A percentile compares a stretch with the other conserved stretches of the same genome.
Evolutionary conservation across 2,888 invertebrate species (phyloP).

Genomic region (Mylabris sibirica): DNA sequence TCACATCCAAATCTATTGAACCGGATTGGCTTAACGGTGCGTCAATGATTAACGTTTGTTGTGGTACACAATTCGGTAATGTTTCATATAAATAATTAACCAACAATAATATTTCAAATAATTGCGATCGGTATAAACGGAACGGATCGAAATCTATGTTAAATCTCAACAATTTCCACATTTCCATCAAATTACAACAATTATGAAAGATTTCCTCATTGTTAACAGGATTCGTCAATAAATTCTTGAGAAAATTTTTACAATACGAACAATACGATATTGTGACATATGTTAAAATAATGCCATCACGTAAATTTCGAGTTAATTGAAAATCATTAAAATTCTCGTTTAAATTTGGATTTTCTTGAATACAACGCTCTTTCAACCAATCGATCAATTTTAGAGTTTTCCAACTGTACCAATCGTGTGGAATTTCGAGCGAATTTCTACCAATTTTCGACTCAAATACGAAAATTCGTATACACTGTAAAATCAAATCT

Average conservation of each 20-base stretch:
- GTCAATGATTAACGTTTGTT: slow-evolving; percentile 60
- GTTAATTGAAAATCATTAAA: slow-evolving; percentile 56
- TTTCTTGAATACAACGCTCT: slow-evolving; percentile 53
- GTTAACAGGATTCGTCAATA: slow-evolving; percentile 59
- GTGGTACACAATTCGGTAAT: slow-evolving; percentile 65
- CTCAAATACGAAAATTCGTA: slow-evolving; percentile 55
- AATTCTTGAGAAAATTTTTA: slow-evolving; percentile 59
- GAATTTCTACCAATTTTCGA: not conserved
- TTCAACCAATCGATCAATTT: slow-evolving; percentile 52
- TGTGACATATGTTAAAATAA: slow-evolving; percentile 66
- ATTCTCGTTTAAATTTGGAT: slow-evolving; percentile 51
- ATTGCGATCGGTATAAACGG: slow-evolving; percentile 64
- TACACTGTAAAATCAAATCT: slow-evolving; percentile 69
- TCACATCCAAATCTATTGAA: slow-evolving; percentile 59
- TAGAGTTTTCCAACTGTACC: not conserved
- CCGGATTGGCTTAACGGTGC: slow-evolving; percentile 63
- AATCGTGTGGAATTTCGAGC: not conserved
- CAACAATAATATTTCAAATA: slow-evolving; percentile 68
- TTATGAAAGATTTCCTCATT: slow-evolving; percentile 66
- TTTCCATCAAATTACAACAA: slow-evolving; percentile 59
- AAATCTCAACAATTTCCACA: slow-evolving; percentile 65
- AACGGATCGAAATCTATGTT: slow-evolving; percentile 65
- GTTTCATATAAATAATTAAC: slow-evolving; percentile 64
- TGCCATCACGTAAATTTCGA: slow-evolving; percentile 66
- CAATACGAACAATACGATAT: slow-evolving; percentile 69